phyloP scores from a whole-genome alignment of 2,888 invertebrate genomes.

The Nephrotoma guestfalica region DNA sequence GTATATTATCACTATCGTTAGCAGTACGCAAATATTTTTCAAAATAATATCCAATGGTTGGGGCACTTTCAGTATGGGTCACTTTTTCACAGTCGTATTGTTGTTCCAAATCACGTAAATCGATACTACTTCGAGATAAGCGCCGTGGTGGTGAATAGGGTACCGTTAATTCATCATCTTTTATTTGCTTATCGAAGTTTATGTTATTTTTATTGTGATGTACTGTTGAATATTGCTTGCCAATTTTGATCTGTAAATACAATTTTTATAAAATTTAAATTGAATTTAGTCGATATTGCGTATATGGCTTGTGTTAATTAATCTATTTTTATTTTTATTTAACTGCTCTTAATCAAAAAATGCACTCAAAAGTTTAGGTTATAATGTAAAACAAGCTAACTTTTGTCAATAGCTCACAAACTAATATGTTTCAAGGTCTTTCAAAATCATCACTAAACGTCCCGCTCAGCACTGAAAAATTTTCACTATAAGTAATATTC shows the following conservation, averaged over 20 bases:
- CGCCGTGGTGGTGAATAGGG: slow-evolving; percentile 32
- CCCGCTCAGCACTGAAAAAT: too few species aligned
- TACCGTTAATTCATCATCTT: slow-evolving; percentile 28
- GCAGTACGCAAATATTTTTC: slow-evolving; percentile 17
- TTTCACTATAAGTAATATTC: too few species aligned
- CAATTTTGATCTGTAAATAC: background rate
- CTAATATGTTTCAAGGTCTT: too few species aligned
- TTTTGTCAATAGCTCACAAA: too few species aligned
- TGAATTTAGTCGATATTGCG: too few species aligned
- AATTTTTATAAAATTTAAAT: background rate
- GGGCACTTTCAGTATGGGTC: slow-evolving; percentile 32
- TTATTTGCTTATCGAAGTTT: background rate
- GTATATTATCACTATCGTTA: background rate
- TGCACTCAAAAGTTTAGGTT: too few species aligned
- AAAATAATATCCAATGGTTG: slow-evolving; percentile 29
- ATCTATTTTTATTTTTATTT: too few species aligned
- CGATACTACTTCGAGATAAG: slow-evolving; percentile 33
- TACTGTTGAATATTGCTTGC: background rate
- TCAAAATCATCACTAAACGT: too few species aligned
- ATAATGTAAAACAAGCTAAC: too few species aligned
- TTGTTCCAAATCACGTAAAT: slow-evolving; percentile 31
- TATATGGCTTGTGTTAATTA: too few species aligned
- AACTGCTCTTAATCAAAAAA: too few species aligned
- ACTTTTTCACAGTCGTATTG: slow-evolving; percentile 26
- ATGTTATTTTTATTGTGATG: background rate